phyloP scores from a whole-genome alignment of 2,797 vertebrate species.

The Catostomus latipinnis region DNA sequence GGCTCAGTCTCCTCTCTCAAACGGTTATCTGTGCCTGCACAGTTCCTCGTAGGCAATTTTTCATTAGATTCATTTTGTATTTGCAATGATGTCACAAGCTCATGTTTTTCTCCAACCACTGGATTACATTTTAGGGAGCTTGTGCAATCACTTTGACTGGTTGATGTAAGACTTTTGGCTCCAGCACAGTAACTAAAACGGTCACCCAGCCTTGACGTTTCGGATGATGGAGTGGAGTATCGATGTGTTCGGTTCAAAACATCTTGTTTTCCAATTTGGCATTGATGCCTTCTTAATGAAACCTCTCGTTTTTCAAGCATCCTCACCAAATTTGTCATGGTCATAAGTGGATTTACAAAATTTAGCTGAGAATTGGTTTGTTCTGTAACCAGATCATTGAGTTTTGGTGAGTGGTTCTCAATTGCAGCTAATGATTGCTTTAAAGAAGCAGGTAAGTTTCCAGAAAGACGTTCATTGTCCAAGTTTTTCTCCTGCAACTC shows the following conservation, averaged over 20 bases:
- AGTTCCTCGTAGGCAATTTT: background rate
- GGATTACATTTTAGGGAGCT: background rate
- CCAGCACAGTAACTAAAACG: background rate
- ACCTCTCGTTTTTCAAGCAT: background rate
- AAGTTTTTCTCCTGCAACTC: background rate
- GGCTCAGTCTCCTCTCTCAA: background rate
- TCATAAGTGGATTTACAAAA: background rate
- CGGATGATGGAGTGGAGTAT: background rate
- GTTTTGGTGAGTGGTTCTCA: rapidly evolving
- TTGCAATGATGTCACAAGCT: background rate
- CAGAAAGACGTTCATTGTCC: background rate
- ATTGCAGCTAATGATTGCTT: background rate
- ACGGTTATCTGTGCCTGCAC: background rate
- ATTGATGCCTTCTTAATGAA: background rate
- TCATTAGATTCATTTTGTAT: background rate
- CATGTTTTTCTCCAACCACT: background rate
- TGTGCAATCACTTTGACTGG: background rate
- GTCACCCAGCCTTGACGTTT: background rate
- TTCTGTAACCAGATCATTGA: background rate
- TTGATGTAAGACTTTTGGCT: background rate
- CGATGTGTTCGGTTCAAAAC: background rate
- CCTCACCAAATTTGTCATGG: background rate
- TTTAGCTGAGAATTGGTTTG: background rate
- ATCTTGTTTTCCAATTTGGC: background rate
- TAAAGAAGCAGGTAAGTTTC: background rate